Evolutionary conservation across 2,888 invertebrate species (phyloP).

Genomic region (Epistrophella euchroma): DNA sequence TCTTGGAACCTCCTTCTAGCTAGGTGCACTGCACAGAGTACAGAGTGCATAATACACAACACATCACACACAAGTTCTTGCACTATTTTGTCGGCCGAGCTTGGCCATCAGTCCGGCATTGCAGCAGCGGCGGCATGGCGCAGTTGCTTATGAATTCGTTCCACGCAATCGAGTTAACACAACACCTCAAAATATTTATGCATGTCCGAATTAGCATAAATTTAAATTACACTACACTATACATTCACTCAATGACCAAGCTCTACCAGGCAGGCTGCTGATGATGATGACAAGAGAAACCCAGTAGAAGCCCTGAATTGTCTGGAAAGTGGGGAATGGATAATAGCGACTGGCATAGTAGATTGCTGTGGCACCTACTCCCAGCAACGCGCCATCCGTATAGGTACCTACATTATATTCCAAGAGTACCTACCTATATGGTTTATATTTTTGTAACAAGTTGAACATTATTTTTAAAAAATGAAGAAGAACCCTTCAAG

Average conservation of each 20-base stretch:
- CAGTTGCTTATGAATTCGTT: slow-evolving; percentile 72
- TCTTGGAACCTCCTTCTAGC: slow-evolving; percentile 49
- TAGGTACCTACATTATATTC: background rate
- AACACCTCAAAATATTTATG: slow-evolving; percentile 76
- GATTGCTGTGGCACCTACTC: slow-evolving; percentile 17
- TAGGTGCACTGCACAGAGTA: background rate
- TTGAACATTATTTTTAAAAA: slow-evolving; percentile 47
- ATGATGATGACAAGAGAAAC: slow-evolving; percentile 58
- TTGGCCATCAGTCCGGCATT: background rate
- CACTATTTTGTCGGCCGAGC: slow-evolving; percentile 1
- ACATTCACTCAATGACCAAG: slow-evolving; percentile 65
- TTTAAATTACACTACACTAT: slow-evolving; percentile 74
- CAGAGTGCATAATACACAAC: no score
- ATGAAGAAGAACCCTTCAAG: slow-evolving; percentile 71
- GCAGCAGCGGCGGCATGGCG: slow-evolving; percentile 4
- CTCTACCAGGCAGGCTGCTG: slow-evolving; percentile 5
- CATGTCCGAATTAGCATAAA: slow-evolving; percentile 75
- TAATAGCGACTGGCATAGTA: background rate
- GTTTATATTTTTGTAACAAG: slow-evolving; percentile 51
- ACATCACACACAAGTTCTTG: background rate
- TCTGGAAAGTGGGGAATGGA: background rate
- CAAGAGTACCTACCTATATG: no score
- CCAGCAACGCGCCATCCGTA: background rate
- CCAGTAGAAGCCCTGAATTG: slow-evolving; percentile 3
- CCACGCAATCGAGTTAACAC: slow-evolving; percentile 76